phyloP scores from a whole-genome alignment of 2,797 vertebrate species.

The Rhynchotus rufescens region DNA sequence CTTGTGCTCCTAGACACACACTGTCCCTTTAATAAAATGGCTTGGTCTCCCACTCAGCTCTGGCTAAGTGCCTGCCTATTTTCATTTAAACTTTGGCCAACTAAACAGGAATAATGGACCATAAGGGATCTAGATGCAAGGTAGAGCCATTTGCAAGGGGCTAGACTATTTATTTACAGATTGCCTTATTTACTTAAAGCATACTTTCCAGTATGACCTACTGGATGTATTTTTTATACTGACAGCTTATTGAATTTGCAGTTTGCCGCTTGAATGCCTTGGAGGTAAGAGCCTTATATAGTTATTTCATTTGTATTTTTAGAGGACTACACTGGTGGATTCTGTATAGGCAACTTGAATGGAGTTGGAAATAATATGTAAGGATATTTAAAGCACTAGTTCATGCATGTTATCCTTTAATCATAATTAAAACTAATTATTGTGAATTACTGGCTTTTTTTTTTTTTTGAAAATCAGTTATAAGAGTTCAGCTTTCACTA shows the following conservation, averaged over 20 bases:
- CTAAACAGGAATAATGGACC: conserved; percentile 47
- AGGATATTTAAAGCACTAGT: background rate
- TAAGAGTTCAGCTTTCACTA: background rate
- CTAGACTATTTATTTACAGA: conserved; percentile 13
- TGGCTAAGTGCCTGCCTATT: conserved; percentile 72
- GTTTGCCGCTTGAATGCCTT: background rate
- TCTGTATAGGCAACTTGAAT: background rate
- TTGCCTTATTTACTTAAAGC: background rate
- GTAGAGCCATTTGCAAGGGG: conserved; percentile 24
- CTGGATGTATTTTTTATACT: background rate
- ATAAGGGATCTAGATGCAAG: conserved; percentile 46
- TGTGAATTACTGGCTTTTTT: background rate
- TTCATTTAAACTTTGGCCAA: conserved; percentile 59
- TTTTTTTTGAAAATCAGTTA: background rate
- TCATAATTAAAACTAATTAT: background rate
- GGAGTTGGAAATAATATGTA: background rate
- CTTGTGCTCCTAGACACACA: background rate
- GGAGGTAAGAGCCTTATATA: conserved; percentile 59
- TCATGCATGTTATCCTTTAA: background rate
- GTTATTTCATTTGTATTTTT: background rate
- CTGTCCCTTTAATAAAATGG: conserved; percentile 72
- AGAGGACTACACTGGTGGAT: background rate
- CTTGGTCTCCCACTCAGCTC: conserved; percentile 42
- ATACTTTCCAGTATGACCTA: background rate
- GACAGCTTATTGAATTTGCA: background rate